phyloP scores from a whole-genome alignment of 2,113 vertebrate genomes.

The Psilopsiagon aymara region DNA sequence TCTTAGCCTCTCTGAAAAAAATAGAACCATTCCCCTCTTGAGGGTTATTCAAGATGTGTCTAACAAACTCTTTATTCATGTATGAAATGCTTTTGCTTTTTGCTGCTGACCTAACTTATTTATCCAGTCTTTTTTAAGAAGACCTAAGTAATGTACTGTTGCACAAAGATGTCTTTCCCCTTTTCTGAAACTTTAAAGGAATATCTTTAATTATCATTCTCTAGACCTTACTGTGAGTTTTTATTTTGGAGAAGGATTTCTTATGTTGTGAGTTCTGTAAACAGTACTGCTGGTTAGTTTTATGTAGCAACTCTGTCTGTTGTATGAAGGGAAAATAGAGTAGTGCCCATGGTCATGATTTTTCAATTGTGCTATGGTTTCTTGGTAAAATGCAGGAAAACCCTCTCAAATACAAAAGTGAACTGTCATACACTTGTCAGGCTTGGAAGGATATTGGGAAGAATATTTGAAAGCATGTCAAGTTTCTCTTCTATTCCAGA shows the following conservation, averaged over 20 bases:
- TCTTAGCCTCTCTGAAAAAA: background rate
- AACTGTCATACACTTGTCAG: background rate
- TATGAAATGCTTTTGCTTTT: background rate
- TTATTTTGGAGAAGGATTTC: background rate
- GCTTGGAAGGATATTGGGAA: background rate
- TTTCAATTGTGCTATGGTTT: background rate
- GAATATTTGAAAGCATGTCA: background rate
- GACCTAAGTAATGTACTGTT: background rate
- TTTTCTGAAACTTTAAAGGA: background rate
- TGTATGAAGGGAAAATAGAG: background rate
- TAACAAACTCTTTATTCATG: background rate
- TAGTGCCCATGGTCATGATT: background rate
- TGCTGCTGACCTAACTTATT: background rate
- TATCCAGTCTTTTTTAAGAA: background rate
- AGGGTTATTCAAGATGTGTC: background rate
- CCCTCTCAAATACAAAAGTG: background rate
- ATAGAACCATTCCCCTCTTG: background rate
- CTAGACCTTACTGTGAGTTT: background rate
- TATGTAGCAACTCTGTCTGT: background rate
- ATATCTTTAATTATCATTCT: background rate
- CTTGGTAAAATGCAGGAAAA: background rate
- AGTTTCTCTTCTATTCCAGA: conserved; percentile 24
- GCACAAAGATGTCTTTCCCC: background rate
- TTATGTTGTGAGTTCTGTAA: background rate
- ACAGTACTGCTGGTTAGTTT: background rate